Evolutionary conservation across 2,888 invertebrate species (phyloP).

Genomic region (Harpalus rubripes): DNA sequence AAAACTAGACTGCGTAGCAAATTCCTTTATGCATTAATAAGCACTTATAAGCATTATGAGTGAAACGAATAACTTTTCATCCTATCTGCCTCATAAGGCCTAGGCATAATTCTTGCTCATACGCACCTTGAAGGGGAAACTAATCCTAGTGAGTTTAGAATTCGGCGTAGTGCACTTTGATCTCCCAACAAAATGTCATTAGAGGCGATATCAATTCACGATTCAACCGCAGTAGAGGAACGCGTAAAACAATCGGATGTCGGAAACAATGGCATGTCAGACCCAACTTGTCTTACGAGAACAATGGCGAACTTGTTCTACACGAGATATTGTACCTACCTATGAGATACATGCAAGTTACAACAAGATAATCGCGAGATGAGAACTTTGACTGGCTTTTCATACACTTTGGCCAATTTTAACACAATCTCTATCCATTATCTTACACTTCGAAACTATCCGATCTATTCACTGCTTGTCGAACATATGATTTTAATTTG

Average conservation of each 20-base stretch:
- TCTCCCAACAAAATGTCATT: constrained; percentile 52
- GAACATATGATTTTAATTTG: neutral
- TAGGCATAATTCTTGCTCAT: neutral
- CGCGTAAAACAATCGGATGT: constrained; percentile 56
- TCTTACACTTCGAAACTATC: neutral
- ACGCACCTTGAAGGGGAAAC: neutral
- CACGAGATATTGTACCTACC: constrained; percentile 28
- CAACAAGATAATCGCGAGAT: constrained; percentile 15
- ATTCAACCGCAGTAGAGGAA: constrained; percentile 32
- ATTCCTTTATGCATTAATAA: neutral
- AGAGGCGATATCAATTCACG: constrained; percentile 46
- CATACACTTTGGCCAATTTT: neutral
- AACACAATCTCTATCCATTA: neutral
- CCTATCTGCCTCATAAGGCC: neutral
- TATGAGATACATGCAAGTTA: constrained; percentile 45
- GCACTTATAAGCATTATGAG: neutral
- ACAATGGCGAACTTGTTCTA: constrained; percentile 46
- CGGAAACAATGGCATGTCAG: constrained; percentile 43
- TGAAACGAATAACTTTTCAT: neutral
- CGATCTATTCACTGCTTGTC: neutral
- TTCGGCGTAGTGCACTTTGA: constrained; percentile 50
- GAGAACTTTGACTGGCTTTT: constrained; percentile 21
- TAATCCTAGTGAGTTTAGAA: neutral
- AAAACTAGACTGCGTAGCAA: neutral
- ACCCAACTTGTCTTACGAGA: constrained; percentile 45